Base-by-base conservation (phyloP, 2,113 vertebrate genomes). In the Illadopsis cleaveri region DNA sequence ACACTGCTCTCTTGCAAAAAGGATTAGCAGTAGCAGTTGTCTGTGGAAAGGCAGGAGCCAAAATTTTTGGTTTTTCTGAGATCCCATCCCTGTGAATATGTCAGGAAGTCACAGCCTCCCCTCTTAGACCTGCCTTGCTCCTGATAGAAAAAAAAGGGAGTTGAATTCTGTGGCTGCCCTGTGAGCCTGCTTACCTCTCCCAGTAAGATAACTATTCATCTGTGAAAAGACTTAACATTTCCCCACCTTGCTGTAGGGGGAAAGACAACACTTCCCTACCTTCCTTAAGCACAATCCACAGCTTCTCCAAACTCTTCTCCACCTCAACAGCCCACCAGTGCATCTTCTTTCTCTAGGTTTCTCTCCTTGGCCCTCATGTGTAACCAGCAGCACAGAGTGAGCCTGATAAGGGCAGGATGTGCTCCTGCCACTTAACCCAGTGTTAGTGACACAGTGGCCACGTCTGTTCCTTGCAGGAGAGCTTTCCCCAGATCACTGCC, bases 371-470 rank as follows among this genome's bases (percentile, higher is more conserved):
- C 4, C 10, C n/a, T 10, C 3, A 2, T 6, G 24, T 35, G 30
- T 68, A 38, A 70, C 24, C n/a, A 61, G 79, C 37, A 37, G 3
- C 22, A 37, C 1, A 15, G 27, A 62, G 45, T 37, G 21, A 84
- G 60, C 38, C 56, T 28, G 8, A 12, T 9, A 24, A 1, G 12
- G 37, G 28, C 68, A 77, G 37, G 71, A 37, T 37, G 40, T 27
- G 31, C n/a, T 82, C 44, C 86, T 82, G 72, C 28, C 42, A 8
- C 77, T 25, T n/a, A 71, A 20, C 30, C 27, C 48, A 18, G 19
- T 6, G 48, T 42, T 47, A 15, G 19, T 47, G 48, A n/a, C 40
- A 5, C 0, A 1, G 40, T 70, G 57, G 31, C 12, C 28, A 14
- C 2, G 1, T 7, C 61, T 76, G 66, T 7, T 70, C 44, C 57